Conservation (phyloP, 2,888 invertebrate genomes). For the Phanerotoma sp. region DNA sequence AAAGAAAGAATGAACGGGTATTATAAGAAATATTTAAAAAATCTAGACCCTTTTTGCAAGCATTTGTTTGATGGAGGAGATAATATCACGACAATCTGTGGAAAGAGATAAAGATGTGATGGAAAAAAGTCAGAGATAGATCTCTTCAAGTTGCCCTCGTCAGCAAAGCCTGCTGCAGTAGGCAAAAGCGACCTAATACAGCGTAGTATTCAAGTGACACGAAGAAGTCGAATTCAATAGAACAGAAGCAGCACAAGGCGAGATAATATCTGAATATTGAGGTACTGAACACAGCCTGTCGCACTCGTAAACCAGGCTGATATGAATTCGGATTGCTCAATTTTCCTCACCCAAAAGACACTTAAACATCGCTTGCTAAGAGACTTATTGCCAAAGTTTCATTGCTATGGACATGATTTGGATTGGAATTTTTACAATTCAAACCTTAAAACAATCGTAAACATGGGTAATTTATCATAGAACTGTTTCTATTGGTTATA, state of each 20-base stretch:
- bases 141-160: conserved; percentile 30
- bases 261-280: conserved; percentile 54
- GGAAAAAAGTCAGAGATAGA: conserved; percentile 16
- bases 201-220: conserved; percentile 2
- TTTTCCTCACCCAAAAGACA: conserved; percentile 29
- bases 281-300: conserved; percentile 45
- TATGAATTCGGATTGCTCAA: conserved; percentile 44
- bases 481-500: too few species aligned
- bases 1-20: background rate
- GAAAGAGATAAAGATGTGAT: conserved; percentile 19
- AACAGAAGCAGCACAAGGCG: conserved; percentile 25
- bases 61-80: background rate
- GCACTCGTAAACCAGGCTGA: conserved; percentile 47
- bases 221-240: background rate
- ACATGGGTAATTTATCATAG: too few species aligned
- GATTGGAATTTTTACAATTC: too few species aligned
- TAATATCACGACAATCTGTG: conserved; percentile 9
- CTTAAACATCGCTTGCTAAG: conserved; percentile 20
- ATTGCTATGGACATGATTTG: too few species aligned
- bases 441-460: too few species aligned
- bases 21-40: background rate
- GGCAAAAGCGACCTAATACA: background rate
- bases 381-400: conserved; percentile 22
- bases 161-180: conserved; percentile 40
- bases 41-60: too few species aligned